Base-by-base conservation (phyloP, 2,888 invertebrate genomes). In the Euphydryas editha region DNA sequence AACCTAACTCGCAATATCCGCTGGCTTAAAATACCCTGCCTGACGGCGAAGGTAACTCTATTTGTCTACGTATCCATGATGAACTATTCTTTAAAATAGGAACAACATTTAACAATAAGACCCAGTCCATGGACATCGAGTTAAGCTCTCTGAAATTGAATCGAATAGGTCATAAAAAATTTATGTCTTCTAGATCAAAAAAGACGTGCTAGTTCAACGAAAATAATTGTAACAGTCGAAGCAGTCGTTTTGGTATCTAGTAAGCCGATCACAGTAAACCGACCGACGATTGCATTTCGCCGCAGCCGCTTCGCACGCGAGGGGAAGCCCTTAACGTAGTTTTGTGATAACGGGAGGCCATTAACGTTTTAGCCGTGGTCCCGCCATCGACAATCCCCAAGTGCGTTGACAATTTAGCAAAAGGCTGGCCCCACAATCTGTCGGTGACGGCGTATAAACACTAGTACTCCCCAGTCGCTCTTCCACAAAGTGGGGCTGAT, bases 401-500 rank as follows among this genome's bases (percentile, higher is more conserved):
- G 78, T 79, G 83, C 76, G 75, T 74, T 78, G 79, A 81, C 85
- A 82, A 82, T 85, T 81, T 78, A 81, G 82, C 87, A 87, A 88
- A 88, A 86, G 86, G 87, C 81, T 78, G 80, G 77, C 77, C 80
- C 80, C 81, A 83, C 85, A 85, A 85, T 84, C 84, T 83, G 82
- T 76, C 81, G 76, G 81, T 84, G 83, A 84, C 85, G 75, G 67
- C 82, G 82, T 82, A 86, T 86, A 86, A 88, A 88, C 76, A 76
- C 75, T 74, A 79, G 72, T 75, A 74, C 81, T 88, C 91, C 88
- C 87, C 74, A 76, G 87, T 72, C 75, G 72, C 73, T 74, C 77
- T 72, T 67, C 72, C 77, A 89, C 88, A 89, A 88, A 89, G 89
- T 88, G 85, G 81, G 81, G 80, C 88, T 87, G 89, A 90, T 92